These are phyloP conservation scores for Rhinella marina DNA, from an alignment of 2,797 vertebrate species.

Conservation along the genomic window DNA sequence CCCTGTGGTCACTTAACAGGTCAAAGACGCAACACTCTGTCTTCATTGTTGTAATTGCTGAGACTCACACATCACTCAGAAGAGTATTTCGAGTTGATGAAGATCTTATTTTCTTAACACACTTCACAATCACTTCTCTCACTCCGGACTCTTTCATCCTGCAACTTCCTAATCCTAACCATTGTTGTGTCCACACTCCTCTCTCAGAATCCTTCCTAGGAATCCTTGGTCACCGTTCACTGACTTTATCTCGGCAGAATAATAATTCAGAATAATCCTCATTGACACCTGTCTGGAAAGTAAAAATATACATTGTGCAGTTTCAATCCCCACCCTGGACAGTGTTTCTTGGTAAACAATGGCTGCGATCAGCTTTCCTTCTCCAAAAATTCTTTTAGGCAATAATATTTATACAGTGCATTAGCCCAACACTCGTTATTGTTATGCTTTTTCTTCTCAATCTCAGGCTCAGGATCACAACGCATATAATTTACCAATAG, in stretches of 20 bases:
- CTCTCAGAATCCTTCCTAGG: slow-evolving; percentile 5
- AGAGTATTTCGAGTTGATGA: slow-evolving; percentile 32
- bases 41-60: slow-evolving; percentile 41
- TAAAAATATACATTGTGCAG: slow-evolving; percentile 10
- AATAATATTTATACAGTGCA: slow-evolving; percentile 53
- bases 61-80: slow-evolving; percentile 38
- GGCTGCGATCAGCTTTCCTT: slow-evolving; percentile 1
- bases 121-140: slow-evolving; percentile 1
- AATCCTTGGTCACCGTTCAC: neutral
- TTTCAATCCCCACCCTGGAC: neutral
- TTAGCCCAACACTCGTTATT: slow-evolving; percentile 47
- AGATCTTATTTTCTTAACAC: slow-evolving; percentile 53
- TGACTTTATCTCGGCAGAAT: neutral
- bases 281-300: neutral
- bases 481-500: slow-evolving; percentile 41
- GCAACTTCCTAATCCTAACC: slow-evolving; percentile 36
- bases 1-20: slow-evolving; percentile 47
- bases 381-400: slow-evolving; percentile 30
- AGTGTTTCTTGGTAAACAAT: slow-evolving; percentile 18
- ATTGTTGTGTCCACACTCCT: slow-evolving; percentile 25
- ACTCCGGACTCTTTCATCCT: slow-evolving; percentile 41
- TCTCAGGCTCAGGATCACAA: slow-evolving; percentile 24
- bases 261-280: slow-evolving; percentile 12
- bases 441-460: slow-evolving; percentile 41
- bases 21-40: slow-evolving; percentile 28